Evolutionary conservation across 1,140 invertebrate species (phyloP).

Genomic region (Chelonus insularis): DNA sequence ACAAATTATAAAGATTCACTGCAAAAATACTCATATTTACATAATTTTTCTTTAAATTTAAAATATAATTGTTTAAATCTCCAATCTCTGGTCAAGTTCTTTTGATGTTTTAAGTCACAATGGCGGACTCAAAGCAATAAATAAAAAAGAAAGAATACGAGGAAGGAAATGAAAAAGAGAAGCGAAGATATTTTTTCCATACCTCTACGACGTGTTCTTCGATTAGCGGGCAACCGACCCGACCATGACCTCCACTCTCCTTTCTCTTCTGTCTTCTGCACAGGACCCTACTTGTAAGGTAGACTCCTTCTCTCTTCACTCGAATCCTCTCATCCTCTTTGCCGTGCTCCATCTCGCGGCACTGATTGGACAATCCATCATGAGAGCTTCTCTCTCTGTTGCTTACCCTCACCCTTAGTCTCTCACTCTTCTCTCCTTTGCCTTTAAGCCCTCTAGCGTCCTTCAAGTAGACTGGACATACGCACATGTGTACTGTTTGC

Average conservation of each 20-base stretch:
- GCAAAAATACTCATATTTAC: background rate
- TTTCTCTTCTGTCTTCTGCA: slow-evolving; percentile 24
- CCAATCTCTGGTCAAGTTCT: background rate
- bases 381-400: slow-evolving; percentile 40
- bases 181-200: slow-evolving; percentile 24
- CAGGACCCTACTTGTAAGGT: slow-evolving; percentile 7
- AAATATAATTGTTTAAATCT: slow-evolving; percentile 1
- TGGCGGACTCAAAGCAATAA: background rate
- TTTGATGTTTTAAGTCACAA: slow-evolving; percentile 4
- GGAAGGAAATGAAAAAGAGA: background rate
- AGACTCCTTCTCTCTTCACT: slow-evolving; percentile 14
- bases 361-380: slow-evolving; percentile 64
- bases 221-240: slow-evolving; percentile 60
- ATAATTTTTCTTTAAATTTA: background rate
- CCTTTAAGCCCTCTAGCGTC: too few relatives aligned
- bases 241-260: slow-evolving; percentile 56
- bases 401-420: slow-evolving; percentile 18
- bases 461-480: too few relatives aligned
- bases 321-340: slow-evolving; percentile 33
- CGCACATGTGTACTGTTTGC: too few relatives aligned
- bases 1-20: too few relatives aligned
- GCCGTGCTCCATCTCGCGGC: slow-evolving; percentile 60
- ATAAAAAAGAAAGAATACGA: background rate
- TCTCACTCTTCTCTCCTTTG: background rate
- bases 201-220: slow-evolving; percentile 51